Conservation (phyloP, 2,113 vertebrate species). For the Terrapene triunguis region DNA sequence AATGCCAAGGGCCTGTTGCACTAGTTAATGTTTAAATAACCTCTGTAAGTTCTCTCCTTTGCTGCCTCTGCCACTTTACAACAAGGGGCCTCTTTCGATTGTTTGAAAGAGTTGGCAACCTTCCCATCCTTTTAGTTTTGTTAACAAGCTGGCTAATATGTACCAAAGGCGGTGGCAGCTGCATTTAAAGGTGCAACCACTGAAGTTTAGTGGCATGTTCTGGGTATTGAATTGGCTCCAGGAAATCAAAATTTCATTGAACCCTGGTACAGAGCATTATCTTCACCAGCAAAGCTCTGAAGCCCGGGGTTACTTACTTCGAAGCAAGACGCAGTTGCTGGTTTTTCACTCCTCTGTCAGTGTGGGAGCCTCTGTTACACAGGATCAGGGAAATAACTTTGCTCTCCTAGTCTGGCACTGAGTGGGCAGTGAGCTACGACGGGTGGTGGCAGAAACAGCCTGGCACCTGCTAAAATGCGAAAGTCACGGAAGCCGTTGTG, state of each 20-base stretch:
- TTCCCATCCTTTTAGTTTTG: neutral
- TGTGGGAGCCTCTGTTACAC: neutral
- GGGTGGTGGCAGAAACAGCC: neutral
- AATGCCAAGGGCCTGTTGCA: neutral
- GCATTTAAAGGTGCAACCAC: neutral
- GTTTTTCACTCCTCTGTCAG: neutral
- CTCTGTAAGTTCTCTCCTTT: slow-evolving; percentile 16
- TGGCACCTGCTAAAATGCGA: neutral
- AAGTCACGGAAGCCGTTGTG: neutral
- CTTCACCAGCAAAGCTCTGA: neutral
- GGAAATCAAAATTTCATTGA: neutral
- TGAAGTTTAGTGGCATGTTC: neutral
- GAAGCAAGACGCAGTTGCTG: neutral
- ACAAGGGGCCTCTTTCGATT: neutral
- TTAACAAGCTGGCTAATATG: neutral
- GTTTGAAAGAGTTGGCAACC: neutral
- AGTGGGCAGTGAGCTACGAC: neutral
- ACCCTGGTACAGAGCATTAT: accelerated
- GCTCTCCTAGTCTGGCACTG: neutral
- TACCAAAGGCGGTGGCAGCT: neutral
- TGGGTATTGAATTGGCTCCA: neutral
- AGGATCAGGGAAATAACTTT: neutral
- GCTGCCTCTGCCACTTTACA: neutral
- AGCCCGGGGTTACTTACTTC: accelerated
- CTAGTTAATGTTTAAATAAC: slow-evolving; percentile 59